Evolutionary conservation across 1,140 invertebrate genomes (phyloP).

Genomic region (Anadara kagoshimensis): DNA sequence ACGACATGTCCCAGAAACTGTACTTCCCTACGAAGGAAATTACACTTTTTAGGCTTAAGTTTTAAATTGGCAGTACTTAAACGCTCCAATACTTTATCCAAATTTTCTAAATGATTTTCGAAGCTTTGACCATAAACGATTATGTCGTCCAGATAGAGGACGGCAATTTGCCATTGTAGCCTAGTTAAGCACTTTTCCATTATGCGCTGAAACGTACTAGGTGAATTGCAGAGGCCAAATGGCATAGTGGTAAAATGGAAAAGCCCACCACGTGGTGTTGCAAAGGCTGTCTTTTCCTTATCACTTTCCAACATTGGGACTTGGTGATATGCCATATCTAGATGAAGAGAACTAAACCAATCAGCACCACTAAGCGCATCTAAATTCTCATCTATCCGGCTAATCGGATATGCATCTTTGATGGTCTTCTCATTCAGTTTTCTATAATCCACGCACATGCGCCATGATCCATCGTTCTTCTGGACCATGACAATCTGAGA

Average conservation of each 20-base stretch:
- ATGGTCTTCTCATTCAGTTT: neutral
- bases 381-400: conserved; percentile 27
- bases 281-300: conserved; percentile 67
- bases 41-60: conserved; percentile 15
- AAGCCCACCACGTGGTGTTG: conserved; percentile 37
- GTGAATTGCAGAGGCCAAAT: conserved; percentile 59
- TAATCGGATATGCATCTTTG: conserved; percentile 35
- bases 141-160: conserved; percentile 53
- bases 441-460: conserved; percentile 22
- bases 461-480: conserved; percentile 22
- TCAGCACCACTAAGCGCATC: conserved; percentile 11
- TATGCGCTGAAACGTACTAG: conserved; percentile 57
- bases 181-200: conserved; percentile 47
- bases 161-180: conserved; percentile 34
- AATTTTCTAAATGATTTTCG: conserved; percentile 19
- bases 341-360: conserved; percentile 16
- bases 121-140: conserved; percentile 39
- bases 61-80: conserved; percentile 5
- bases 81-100: conserved; percentile 14
- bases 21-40: conserved; percentile 5
- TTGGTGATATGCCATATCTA: conserved; percentile 14
- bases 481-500: conserved; percentile 23
- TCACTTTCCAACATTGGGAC: conserved; percentile 5
- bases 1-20: conserved; percentile 14
- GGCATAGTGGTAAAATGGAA: conserved; percentile 55